Conservation (phyloP, 1,140 invertebrate species). For the Pollicipes pollicipes region DNA sequence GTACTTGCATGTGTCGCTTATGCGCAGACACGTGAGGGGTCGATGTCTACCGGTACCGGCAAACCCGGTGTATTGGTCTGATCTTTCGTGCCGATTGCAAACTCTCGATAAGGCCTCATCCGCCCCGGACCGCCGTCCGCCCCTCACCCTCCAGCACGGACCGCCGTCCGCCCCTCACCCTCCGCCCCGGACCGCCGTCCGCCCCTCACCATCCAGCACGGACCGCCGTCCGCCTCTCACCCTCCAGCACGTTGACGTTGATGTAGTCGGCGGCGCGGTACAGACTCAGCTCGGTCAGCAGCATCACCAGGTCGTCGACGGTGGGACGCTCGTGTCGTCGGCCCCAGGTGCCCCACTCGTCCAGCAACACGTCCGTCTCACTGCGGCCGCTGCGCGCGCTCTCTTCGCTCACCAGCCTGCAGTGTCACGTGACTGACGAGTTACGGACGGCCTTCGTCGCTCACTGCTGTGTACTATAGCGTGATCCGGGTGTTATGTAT, state of each 20-base stretch:
- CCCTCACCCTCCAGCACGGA: constrained; percentile 9
- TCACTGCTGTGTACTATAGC: no score
- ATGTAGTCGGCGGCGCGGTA: constrained; percentile 62
- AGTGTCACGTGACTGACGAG: no score
- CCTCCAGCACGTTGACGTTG: constrained; percentile 41
- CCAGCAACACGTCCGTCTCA: constrained; percentile 51
- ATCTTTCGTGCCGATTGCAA: no score
- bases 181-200: neutral
- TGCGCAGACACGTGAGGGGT: no score
- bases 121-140: constrained; percentile 10
- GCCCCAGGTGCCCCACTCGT: constrained; percentile 67
- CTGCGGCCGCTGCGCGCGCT: constrained; percentile 23
- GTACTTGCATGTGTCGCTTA: no score
- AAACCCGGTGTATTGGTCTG: no score
- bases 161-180: constrained; percentile 11
- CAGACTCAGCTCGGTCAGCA: constrained; percentile 44
- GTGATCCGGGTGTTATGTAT: no score
- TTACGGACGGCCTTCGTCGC: no score
- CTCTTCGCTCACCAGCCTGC: constrained; percentile 32
- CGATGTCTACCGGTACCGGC: no score
- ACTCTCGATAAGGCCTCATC: no score
- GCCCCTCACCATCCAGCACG: no score
- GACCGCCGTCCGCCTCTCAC: constrained; percentile 20
- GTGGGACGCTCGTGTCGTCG: constrained; percentile 37
- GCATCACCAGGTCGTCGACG: constrained; percentile 38